Evolutionary conservation across 2,113 vertebrate genomes (phyloP).

Genomic region (Hippocampus abdominalis): DNA sequence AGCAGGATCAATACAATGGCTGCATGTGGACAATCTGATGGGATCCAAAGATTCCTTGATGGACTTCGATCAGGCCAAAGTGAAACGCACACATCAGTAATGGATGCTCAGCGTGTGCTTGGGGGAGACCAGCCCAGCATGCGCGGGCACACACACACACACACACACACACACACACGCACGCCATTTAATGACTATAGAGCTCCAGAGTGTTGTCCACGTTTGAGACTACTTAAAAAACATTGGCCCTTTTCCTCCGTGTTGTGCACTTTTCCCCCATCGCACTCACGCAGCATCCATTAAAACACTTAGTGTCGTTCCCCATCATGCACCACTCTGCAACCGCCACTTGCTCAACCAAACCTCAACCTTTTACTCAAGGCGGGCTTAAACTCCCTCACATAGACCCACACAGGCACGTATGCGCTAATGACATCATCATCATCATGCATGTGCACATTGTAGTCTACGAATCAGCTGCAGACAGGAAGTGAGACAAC

Average conservation of each 20-base stretch:
- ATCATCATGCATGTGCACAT: too few species aligned
- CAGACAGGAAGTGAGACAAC: too few species aligned
- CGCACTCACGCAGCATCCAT: not conserved
- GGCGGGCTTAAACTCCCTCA: not conserved
- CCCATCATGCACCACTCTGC: not conserved
- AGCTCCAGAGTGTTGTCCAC: not conserved
- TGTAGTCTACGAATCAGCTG: too few species aligned
- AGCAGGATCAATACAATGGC: conserved; percentile 18
- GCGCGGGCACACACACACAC: too few species aligned
- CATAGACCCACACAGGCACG: not conserved
- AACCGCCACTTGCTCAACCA: not conserved
- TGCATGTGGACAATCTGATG: not conserved
- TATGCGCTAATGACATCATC: not conserved
- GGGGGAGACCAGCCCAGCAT: not conserved
- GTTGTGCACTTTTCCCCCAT: not conserved
- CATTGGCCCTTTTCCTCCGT: not conserved
- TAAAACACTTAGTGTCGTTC: not conserved
- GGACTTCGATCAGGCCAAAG: conserved; percentile 8
- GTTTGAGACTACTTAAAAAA: too few species aligned
- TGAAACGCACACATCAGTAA: conserved; percentile 1
- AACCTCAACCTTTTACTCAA: not conserved
- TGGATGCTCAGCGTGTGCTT: not conserved
- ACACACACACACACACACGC: too few species aligned
- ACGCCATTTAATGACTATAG: too few species aligned
- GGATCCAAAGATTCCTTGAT: conserved; percentile 10